Evolutionary conservation across 2,797 vertebrate genomes (phyloP).

Genomic region (Molossus molossus): DNA sequence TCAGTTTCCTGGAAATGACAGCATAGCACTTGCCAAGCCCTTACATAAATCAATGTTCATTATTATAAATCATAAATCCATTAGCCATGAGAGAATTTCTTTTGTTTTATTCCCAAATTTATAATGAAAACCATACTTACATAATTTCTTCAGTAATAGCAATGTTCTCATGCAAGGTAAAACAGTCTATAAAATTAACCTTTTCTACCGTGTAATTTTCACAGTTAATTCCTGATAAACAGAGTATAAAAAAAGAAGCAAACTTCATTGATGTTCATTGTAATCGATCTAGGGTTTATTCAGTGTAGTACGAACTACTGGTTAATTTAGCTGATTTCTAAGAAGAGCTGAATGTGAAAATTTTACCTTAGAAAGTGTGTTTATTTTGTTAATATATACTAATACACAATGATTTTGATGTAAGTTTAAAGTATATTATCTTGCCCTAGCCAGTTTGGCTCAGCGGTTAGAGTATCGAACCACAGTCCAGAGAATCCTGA

Average conservation of each 20-base stretch:
- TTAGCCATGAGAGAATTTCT: constrained; percentile 54
- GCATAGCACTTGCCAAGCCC: constrained; percentile 66
- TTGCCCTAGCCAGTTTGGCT: not conserved
- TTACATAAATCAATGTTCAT: constrained; percentile 47
- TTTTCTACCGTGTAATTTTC: constrained; percentile 66
- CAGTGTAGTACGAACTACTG: not conserved
- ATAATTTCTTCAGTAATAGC: constrained; percentile 52
- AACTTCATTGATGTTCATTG: not conserved
- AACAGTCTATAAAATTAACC: constrained; percentile 70
- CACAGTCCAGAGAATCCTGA: too few species aligned
- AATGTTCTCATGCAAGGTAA: constrained; percentile 3
- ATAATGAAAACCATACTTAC: constrained; percentile 29
- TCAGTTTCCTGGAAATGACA: constrained; percentile 38
- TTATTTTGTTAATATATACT: constrained; percentile 8
- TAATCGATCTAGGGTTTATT: not conserved
- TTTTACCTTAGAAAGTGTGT: not conserved
- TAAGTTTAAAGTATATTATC: not conserved
- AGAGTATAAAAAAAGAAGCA: constrained; percentile 67
- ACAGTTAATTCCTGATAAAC: constrained; percentile 69
- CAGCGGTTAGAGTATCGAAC: too few species aligned
- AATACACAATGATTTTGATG: constrained; percentile 9
- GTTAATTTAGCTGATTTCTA: constrained; percentile 54
- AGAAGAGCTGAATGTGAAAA: constrained; percentile 8
- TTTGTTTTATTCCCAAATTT: constrained; percentile 72
- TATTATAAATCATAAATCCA: constrained; percentile 77